phyloP scores from a whole-genome alignment of 2,797 vertebrate species.

The Myotis daubentonii region DNA sequence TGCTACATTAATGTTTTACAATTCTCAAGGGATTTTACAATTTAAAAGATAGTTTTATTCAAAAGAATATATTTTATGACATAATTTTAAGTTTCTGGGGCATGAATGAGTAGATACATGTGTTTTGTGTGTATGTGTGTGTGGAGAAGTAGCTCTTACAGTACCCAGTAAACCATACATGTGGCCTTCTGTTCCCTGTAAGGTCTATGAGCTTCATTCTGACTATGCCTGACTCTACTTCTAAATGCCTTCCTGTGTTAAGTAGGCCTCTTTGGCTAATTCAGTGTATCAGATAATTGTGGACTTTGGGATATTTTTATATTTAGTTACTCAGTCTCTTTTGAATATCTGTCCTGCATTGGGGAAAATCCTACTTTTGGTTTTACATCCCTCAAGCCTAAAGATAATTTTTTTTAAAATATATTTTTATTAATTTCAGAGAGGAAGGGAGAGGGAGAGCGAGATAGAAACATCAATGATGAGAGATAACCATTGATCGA shows the following conservation, averaged over 20 bases:
- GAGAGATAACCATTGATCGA: too few relatives aligned
- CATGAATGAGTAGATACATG: neutral
- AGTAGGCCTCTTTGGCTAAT: neutral
- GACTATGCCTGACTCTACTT: neutral
- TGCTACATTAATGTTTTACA: conserved; percentile 47
- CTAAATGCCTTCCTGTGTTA: neutral
- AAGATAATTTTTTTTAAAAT: too few relatives aligned
- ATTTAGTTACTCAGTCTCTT: neutral
- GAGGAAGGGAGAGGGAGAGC: too few relatives aligned
- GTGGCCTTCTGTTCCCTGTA: neutral
- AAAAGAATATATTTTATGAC: conserved; percentile 17
- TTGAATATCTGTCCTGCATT: neutral
- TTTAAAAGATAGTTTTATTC: conserved; percentile 5
- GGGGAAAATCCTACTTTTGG: neutral
- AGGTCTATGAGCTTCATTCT: neutral
- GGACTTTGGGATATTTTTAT: neutral
- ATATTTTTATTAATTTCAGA: too few relatives aligned
- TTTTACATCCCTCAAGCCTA: neutral
- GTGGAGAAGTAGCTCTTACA: neutral
- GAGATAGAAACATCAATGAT: too few relatives aligned
- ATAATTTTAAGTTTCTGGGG: neutral
- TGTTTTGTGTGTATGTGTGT: neutral
- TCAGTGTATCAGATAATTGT: neutral
- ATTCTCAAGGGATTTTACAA: conserved; percentile 28
- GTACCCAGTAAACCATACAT: neutral